These are phyloP conservation scores for Oreochromis tanganicae DNA, from an alignment of 2,113 vertebrate species.

Conservation along the genomic window DNA sequence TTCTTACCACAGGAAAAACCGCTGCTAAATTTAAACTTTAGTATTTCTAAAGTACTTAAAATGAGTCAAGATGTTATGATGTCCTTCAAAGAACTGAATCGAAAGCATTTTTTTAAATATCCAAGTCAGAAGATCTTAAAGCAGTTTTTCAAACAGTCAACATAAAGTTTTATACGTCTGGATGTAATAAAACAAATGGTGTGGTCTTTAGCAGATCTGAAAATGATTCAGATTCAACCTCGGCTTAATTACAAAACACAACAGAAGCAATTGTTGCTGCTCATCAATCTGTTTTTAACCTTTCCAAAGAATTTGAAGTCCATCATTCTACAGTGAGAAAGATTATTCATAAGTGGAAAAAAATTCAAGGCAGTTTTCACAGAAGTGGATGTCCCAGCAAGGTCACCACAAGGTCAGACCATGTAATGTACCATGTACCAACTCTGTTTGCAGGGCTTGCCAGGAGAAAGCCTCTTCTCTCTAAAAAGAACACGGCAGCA, in stretches of 20 bases:
- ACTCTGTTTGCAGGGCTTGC: not conserved
- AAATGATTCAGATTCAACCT: not conserved
- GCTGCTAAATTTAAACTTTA: not conserved
- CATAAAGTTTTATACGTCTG: not conserved
- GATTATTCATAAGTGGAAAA: not conserved
- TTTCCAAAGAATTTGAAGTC: not conserved
- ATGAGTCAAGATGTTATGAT: not conserved
- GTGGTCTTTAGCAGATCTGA: not conserved
- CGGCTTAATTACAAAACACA: not conserved
- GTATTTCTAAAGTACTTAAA: not conserved
- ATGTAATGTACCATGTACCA: not conserved
- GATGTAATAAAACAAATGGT: not conserved
- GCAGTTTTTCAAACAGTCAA: not conserved
- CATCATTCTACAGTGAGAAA: not conserved
- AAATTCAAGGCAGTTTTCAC: not conserved
- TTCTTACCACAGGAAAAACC: not conserved
- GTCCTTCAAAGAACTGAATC: not conserved
- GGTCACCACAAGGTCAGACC: not conserved
- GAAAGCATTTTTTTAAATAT: not conserved
- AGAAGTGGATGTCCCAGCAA: not conserved
- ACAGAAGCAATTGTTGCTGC: not conserved
- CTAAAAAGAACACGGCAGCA: not conserved
- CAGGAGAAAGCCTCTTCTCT: not conserved
- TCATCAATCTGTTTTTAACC: not conserved
- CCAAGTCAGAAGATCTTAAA: not conserved